These are phyloP conservation scores for Nebria brevicollis DNA, from an alignment of 2,888 invertebrate species.

Conservation along the genomic window DNA sequence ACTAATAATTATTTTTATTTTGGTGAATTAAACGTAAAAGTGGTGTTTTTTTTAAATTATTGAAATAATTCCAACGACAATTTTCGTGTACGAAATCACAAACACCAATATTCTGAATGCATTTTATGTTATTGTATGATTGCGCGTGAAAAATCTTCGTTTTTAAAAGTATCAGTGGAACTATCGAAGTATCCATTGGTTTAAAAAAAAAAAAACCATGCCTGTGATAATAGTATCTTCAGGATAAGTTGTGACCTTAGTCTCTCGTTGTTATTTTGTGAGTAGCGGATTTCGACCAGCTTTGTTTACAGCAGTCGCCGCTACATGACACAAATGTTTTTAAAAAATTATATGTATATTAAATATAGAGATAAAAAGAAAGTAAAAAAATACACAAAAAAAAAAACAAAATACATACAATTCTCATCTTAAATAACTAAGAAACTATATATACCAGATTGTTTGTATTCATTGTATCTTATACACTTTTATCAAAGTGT, in stretches of 20 bases:
- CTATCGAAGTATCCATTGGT: conserved; percentile 49
- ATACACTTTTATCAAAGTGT: conserved; percentile 58
- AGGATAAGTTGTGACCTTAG: conserved; percentile 76
- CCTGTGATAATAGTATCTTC: conserved; percentile 78
- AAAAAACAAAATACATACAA: conserved; percentile 56
- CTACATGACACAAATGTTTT: conserved; percentile 60
- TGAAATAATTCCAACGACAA: no score
- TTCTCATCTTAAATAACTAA: conserved; percentile 43
- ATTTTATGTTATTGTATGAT: conserved; percentile 32
- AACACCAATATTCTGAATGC: neutral
- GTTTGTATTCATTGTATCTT: conserved; percentile 63
- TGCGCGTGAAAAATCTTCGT: conserved; percentile 41
- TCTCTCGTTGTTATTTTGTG: conserved; percentile 67
- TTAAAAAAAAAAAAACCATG: conserved; percentile 64
- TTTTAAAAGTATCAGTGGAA: conserved; percentile 52
- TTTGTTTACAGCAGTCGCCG: conserved; percentile 52
- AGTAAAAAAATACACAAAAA: conserved; percentile 56
- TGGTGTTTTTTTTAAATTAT: no score
- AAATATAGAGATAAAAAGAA: conserved; percentile 55
- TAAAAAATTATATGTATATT: conserved; percentile 64
- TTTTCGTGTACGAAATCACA: no score
- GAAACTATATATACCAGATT: conserved; percentile 59
- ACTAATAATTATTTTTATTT: no score
- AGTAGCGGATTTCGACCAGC: conserved; percentile 53
- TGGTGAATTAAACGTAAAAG: no score